phyloP scores from a whole-genome alignment of 2,113 vertebrate species.

The Noctilio leporinus region DNA sequence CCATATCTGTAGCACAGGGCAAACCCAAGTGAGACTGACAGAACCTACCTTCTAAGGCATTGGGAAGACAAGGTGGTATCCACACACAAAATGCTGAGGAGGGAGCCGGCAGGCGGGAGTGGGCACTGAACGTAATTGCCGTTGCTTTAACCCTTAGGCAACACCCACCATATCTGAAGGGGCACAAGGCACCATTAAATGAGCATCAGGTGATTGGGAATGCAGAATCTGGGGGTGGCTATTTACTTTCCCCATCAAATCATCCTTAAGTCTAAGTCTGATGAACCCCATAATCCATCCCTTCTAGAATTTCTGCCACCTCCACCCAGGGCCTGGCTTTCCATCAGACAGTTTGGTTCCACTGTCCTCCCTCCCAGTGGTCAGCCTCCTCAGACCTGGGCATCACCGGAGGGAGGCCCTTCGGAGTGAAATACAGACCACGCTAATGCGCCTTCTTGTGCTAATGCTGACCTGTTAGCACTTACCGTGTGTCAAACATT shows the following conservation, averaged over 20 bases:
- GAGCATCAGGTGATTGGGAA: background rate
- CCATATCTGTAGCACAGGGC: background rate
- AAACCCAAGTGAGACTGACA: background rate
- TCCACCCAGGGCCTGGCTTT: background rate
- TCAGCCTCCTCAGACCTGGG: background rate
- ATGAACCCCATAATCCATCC: background rate
- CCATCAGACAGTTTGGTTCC: background rate
- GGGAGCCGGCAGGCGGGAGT: background rate
- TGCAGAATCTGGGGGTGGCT: background rate
- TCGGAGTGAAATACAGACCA: background rate
- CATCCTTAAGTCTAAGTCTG: background rate
- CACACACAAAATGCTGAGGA: background rate
- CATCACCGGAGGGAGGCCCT: rapidly evolving
- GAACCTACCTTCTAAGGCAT: background rate
- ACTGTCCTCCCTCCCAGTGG: background rate
- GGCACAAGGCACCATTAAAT: background rate
- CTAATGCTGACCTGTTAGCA: background rate
- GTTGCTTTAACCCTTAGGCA: background rate
- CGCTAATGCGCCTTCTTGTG: background rate
- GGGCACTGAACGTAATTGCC: rapidly evolving
- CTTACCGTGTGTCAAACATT: background rate
- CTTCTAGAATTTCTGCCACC: background rate
- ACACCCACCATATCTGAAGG: background rate
- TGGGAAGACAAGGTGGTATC: background rate
- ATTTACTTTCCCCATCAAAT: background rate